Base-by-base conservation (phyloP, 1,140 invertebrate species). In the Thaumatotibia leucotreta region DNA sequence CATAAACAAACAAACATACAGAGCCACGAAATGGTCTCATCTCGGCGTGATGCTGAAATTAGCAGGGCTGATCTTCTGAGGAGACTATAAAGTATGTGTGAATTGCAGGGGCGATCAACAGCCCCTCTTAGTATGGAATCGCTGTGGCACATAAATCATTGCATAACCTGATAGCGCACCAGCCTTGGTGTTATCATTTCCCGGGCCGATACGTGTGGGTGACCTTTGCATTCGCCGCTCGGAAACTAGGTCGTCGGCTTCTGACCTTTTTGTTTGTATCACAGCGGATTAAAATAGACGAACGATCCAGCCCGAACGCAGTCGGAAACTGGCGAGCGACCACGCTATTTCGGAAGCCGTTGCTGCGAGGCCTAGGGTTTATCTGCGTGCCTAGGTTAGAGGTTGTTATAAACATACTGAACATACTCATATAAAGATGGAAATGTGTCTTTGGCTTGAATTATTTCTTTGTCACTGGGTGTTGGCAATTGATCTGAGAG, bases 201-300 rank as follows among this genome's bases (percentile, higher is more conserved):
- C 82, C 86, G 83, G 80, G 77, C 79, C 75, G 77, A 80, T 82
- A 80, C 80, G 83, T 77, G 73, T 83, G 82, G 74, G 77, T 84
- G 84, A 87, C 84, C 84, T 87, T 87, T 87, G 82, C 74, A 74
- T 79, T 76, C 75, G 75, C 64, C 64, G 80, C 77, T 82, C 68
- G 71, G 80, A 82, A 89, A 87, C 82, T 89, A 73, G 86, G 85
- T 83, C 85, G 78, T 79, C 81, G 85, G 79, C 86, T 82, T 86
- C 77, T 88, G 84, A 89, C 83, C 85, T 86, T 88, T 88, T 80
- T 87, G 83, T 84, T 86, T 86, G 82, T 85, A 69, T 79, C 76
- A 73, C 72, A 74, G 71, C 50, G 67, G 68, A 79, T 79, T 79
- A 69, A 80, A 79, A 83, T 84, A 88, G 74, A 76, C 72, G 61